A percentile compares a stretch with the other conserved stretches of the same genome.
Conservation (phyloP, 2,888 invertebrate genomes). For the Limnephilus lunatus region DNA sequence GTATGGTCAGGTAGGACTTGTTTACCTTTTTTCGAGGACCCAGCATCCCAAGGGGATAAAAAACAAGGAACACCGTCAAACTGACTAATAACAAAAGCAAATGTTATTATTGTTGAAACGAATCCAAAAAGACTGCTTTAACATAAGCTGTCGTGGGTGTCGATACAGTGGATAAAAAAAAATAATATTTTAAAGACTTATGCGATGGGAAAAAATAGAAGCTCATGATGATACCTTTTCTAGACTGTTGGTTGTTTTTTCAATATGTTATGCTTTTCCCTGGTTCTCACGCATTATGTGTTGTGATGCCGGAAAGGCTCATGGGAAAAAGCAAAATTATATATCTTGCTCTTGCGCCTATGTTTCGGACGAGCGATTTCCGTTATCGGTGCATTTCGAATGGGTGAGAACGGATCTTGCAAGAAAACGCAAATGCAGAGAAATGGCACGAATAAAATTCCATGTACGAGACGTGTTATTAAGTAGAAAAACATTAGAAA, state of each 20-base stretch:
- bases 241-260: slow-evolving; percentile 11
- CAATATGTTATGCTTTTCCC: not conserved
- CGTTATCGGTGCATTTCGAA: slow-evolving; percentile 27
- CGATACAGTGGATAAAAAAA: not conserved
- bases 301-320: slow-evolving; percentile 30
- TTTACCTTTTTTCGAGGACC: slow-evolving; percentile 35
- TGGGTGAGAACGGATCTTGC: not conserved
- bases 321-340: slow-evolving; percentile 34
- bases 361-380: slow-evolving; percentile 13
- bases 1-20: slow-evolving; percentile 35
- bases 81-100: not conserved
- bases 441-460: not conserved
- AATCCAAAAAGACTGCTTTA: not conserved
- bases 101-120: not conserved
- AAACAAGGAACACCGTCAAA: slow-evolving; percentile 36
- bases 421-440: not conserved
- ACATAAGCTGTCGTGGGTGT: not conserved
- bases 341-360: not conserved
- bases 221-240: not conserved
- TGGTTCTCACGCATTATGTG: slow-evolving; percentile 37
- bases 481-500: not conserved
- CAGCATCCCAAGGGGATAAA: slow-evolving; percentile 22
- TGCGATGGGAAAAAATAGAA: slow-evolving; percentile 29
- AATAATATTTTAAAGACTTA: not conserved
- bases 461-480: too few species aligned